Conservation (phyloP, 2,113 vertebrate species). For the Paraplagusia blochii region DNA sequence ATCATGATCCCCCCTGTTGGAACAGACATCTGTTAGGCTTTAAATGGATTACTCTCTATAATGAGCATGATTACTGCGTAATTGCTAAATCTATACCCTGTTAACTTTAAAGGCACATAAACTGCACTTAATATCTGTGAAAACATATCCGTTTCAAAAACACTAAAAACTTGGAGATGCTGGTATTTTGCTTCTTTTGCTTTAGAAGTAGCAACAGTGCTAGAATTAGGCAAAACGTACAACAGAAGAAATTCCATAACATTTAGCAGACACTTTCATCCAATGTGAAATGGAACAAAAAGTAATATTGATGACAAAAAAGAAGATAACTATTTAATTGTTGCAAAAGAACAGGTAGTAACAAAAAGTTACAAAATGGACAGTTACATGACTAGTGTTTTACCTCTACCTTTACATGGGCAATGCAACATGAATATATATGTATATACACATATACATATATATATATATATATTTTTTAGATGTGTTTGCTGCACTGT, state of each 20-base stretch:
- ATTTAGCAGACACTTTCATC: too few relatives aligned
- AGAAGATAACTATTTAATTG: not conserved
- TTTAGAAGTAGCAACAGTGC: conserved; percentile 1
- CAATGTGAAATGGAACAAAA: not conserved
- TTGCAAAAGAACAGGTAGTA: too few relatives aligned
- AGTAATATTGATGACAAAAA: not conserved
- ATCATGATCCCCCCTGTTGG: conserved; percentile 50
- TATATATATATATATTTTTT: too few relatives aligned
- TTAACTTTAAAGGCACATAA: conserved; percentile 78
- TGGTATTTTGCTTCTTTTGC: conserved; percentile 39
- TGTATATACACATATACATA: too few relatives aligned
- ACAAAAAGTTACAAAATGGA: too few relatives aligned
- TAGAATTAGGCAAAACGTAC: not conserved
- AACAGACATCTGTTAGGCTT: conserved; percentile 81
- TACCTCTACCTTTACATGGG: too few relatives aligned
- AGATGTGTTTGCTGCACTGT: too few relatives aligned
- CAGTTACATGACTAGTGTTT: too few relatives aligned
- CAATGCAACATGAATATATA: too few relatives aligned
- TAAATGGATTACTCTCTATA: conserved; percentile 80
- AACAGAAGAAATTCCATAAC: not conserved
- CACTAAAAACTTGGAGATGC: conserved; percentile 37
- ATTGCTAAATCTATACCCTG: conserved; percentile 81
- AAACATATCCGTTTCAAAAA: conserved; percentile 77
- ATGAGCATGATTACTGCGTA: conserved; percentile 80
- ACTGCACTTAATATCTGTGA: conserved; percentile 77